These are phyloP conservation scores for Oligia strigilis DNA, from an alignment of 2,888 invertebrate species.

Conservation along the genomic window DNA sequence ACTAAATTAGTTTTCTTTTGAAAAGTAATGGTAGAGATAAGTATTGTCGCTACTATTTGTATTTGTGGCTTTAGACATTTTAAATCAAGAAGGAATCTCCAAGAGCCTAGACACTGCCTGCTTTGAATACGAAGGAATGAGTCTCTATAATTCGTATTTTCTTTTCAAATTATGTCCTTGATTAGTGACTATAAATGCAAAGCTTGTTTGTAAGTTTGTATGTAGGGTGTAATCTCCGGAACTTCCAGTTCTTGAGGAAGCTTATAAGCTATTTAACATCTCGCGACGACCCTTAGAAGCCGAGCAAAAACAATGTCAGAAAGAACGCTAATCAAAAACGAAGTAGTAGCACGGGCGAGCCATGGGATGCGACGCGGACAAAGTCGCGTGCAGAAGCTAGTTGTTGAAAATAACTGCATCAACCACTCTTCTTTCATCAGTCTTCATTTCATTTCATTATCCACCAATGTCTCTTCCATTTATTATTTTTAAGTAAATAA, in stretches of 20 bases:
- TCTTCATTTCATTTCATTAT: too few relatives aligned
- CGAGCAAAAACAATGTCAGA: too few relatives aligned
- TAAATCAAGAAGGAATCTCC: background rate
- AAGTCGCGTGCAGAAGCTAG: background rate
- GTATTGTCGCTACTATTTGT: background rate
- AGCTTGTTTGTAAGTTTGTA: too few relatives aligned
- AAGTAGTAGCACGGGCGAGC: too few relatives aligned
- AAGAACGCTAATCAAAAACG: too few relatives aligned
- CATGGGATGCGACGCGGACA: too few relatives aligned
- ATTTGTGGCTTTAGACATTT: background rate
- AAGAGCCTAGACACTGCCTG: background rate
- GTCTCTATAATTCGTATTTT: background rate
- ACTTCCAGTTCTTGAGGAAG: too few relatives aligned
- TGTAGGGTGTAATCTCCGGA: too few relatives aligned
- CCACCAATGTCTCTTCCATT: background rate
- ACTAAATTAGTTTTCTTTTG: background rate
- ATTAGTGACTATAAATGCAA: background rate
- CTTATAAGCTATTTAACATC: too few relatives aligned
- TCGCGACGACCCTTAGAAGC: too few relatives aligned
- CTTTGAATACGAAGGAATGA: background rate
- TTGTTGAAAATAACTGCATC: background rate
- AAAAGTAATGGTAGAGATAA: background rate
- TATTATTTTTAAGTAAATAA: background rate
- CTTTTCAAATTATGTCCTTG: background rate
- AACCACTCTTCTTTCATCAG: background rate